Evolutionary conservation across 2,888 invertebrate species (phyloP).

Genomic region (Cancer borealis): DNA sequence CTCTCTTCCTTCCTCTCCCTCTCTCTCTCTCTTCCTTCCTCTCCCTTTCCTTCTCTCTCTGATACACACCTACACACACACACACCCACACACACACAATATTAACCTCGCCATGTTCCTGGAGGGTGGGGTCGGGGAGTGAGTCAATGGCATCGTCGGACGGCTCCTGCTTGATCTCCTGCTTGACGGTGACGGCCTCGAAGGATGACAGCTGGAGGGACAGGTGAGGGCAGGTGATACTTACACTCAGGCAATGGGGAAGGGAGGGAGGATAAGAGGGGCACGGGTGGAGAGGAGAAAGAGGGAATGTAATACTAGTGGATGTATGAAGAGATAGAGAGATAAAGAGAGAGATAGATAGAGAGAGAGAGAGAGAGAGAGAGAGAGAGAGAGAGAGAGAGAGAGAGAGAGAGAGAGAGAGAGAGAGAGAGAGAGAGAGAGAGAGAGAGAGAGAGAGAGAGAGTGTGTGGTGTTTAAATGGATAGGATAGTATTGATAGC

Average conservation of each 20-base stretch:
- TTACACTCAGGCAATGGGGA: constrained; percentile 3
- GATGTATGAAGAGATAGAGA: neutral
- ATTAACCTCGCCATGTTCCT: constrained; percentile 52
- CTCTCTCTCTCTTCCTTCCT: neutral
- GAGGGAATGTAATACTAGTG: neutral
- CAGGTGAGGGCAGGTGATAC: constrained; percentile 37
- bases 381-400: no score
- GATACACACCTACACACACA: neutral
- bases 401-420: no score
- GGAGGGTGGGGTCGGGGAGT: neutral
- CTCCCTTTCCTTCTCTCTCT: neutral
- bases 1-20: neutral
- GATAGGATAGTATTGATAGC: no score
- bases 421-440: no score
- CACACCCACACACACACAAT: constrained; percentile 30
- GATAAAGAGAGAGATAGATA: no score
- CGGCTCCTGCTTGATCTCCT: constrained; percentile 70
- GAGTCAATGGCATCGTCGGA: constrained; percentile 23
- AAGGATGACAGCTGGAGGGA: constrained; percentile 57
- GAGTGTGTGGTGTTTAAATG: no score
- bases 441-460: no score
- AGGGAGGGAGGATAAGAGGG: neutral
- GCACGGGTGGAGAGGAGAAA: neutral
- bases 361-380: no score
- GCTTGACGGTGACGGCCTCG: constrained; percentile 56